Percentiles rank a stretch among this genome's conserved stretches.
Conservation (phyloP, 2,797 vertebrate species). For the Hypotaenidia okinawae region DNA sequence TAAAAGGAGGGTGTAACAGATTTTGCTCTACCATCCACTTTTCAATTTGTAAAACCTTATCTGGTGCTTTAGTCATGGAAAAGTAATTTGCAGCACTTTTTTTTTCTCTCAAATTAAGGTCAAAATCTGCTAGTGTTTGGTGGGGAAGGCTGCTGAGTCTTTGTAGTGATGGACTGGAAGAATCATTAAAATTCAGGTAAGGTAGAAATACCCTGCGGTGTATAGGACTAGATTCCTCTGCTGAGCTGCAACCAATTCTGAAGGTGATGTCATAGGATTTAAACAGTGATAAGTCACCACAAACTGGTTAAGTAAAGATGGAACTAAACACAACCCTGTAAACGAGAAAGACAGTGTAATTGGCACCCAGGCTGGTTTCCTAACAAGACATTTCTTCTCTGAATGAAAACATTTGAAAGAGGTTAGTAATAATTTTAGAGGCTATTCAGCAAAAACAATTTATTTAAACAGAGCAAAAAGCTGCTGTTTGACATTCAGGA, state of each 20-base stretch:
- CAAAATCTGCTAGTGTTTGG: background rate
- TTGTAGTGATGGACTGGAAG: background rate
- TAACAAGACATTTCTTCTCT: background rate
- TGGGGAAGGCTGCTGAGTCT: background rate
- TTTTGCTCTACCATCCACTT: background rate
- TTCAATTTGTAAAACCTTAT: slow-evolving; percentile 44
- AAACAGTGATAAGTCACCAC: background rate
- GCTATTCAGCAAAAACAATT: background rate
- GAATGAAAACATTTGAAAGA: background rate
- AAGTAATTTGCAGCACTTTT: slow-evolving; percentile 25
- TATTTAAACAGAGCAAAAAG: background rate
- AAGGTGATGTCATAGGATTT: background rate
- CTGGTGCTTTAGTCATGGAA: slow-evolving; percentile 45
- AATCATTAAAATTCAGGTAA: background rate
- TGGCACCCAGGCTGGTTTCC: background rate
- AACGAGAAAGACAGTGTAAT: background rate
- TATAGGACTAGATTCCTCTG: background rate
- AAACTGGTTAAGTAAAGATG: background rate
- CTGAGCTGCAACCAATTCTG: background rate
- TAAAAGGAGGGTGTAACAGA: background rate
- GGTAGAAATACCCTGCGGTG: background rate
- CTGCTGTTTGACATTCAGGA: background rate
- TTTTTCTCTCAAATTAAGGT: slow-evolving; percentile 16
- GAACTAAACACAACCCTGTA: background rate
- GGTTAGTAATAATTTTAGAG: background rate